Evolutionary conservation across 2,888 invertebrate genomes (phyloP).

Genomic region (Pyralis farinalis): DNA sequence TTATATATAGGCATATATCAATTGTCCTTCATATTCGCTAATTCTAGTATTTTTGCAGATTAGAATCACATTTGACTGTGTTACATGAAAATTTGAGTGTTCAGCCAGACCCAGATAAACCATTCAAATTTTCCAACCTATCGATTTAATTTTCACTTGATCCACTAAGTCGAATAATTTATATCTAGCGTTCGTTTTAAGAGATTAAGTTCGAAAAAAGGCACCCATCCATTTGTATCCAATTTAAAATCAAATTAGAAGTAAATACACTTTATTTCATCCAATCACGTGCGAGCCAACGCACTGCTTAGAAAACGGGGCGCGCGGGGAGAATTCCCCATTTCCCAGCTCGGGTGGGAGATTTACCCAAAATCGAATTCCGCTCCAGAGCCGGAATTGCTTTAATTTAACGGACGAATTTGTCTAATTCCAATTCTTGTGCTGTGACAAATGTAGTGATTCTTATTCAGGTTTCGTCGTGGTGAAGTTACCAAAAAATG

Average conservation of each 20-base stretch:
- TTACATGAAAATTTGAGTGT: background rate
- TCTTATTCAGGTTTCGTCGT: constrained; percentile 51
- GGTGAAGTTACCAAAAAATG: background rate
- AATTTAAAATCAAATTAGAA: constrained; percentile 77
- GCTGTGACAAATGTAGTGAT: constrained; percentile 77
- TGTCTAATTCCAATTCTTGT: constrained; percentile 79
- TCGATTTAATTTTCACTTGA: constrained; percentile 54
- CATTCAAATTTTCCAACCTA: constrained; percentile 28
- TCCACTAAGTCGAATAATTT: constrained; percentile 55
- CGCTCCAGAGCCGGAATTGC: constrained; percentile 59
- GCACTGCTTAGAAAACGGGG: constrained; percentile 39
- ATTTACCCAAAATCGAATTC: constrained; percentile 76
- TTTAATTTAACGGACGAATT: constrained; percentile 79
- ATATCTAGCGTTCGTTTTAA: constrained; percentile 36
- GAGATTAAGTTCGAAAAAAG: constrained; percentile 53
- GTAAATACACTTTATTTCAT: constrained; percentile 72
- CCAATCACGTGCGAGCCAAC: constrained; percentile 62
- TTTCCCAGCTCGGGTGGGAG: constrained; percentile 55
- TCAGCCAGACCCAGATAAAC: background rate
- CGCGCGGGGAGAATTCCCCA: constrained; percentile 52
- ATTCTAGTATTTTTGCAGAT: background rate
- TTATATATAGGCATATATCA: no score
- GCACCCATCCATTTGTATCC: constrained; percentile 67
- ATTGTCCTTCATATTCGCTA: no score
- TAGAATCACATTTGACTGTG: background rate